Evolutionary conservation across 1,140 invertebrate species (phyloP), one percentile per base, ranked within the genome.

Genomic region (Leptinotarsa lineolata): DNA sequence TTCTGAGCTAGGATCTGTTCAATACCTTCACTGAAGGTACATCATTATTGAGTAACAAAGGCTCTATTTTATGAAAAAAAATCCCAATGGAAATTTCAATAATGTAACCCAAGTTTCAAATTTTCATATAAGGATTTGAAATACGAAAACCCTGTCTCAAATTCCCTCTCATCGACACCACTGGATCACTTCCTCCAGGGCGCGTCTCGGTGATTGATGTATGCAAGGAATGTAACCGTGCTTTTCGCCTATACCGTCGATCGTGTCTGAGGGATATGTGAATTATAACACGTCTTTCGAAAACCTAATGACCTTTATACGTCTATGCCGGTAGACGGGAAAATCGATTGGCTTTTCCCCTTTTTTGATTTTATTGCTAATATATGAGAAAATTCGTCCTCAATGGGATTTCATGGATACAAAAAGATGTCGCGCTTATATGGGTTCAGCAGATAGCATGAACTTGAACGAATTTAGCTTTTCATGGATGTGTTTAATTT

Each of bases 151-250:
- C 30, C 30, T 39, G 30, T 39, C 30, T 1, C 30, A 39, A 39
- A 11, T 39, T 39, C 30, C 0, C 8, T 39, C 1, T 8, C 30
- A 39, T 39, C 48, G 48, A 15, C 20, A 20, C 60, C 60, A 21
- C 60, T 63, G 60, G 60, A 16, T 21, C 60, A 63, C 20, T 63
- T 63, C 60, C 21, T 63, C 11, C 60, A 63, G 20, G 39, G 66
- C 39, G 45, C 72, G 75, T 74, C 71, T 45, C 44, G 39, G 69
- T 76, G 75, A 76, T 76, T 77, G 75, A 77, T 77, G 75, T 46
- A 59, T 71, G 75, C 73, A 77, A 77, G 75, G 74, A 77, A 77
- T 68, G 44, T 68, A 68, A 68, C 66, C 66, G 66, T 68, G 66
- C 66, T 68, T 46, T 48, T 68, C 63, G 63, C 63, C 3, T 65